Conservation (phyloP, 2,888 invertebrate species). For the Galerucella calmariensis region DNA sequence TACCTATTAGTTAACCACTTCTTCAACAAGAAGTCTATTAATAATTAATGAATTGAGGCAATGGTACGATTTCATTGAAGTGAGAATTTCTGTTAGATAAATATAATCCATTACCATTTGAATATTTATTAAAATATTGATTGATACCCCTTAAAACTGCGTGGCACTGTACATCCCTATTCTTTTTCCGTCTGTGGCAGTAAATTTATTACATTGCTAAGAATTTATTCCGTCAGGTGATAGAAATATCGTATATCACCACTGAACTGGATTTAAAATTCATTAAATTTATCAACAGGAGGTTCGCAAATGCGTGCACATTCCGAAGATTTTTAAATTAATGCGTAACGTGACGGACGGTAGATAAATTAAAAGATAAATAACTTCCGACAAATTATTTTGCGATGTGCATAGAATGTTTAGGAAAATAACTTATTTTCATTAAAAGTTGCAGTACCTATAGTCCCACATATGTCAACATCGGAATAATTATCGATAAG, state of each 20-base stretch:
- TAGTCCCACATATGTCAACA: too few relatives aligned
- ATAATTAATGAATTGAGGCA: too few relatives aligned
- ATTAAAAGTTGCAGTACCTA: too few relatives aligned
- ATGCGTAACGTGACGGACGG: conserved; percentile 3
- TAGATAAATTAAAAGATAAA: not conserved
- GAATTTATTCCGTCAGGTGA: conserved; percentile 35
- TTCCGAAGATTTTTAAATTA: conserved; percentile 4
- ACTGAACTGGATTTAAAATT: conserved; percentile 21
- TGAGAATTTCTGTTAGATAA: too few relatives aligned
- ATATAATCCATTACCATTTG: too few relatives aligned
- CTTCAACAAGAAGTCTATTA: too few relatives aligned
- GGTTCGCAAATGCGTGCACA: conserved; percentile 21
- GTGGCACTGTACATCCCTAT: not conserved
- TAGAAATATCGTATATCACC: conserved; percentile 33
- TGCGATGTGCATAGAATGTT: not conserved
- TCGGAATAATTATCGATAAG: too few relatives aligned
- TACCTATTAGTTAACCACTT: too few relatives aligned
- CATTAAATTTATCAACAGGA: conserved; percentile 31
- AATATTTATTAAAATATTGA: not conserved
- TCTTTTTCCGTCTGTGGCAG: conserved; percentile 3
- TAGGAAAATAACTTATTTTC: too few relatives aligned
- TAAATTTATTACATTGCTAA: conserved; percentile 24
- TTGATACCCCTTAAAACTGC: not conserved
- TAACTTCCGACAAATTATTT: not conserved
- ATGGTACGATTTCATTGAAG: too few relatives aligned